Conservation (phyloP, 2,797 vertebrate species). For the Botia kubotai region DNA sequence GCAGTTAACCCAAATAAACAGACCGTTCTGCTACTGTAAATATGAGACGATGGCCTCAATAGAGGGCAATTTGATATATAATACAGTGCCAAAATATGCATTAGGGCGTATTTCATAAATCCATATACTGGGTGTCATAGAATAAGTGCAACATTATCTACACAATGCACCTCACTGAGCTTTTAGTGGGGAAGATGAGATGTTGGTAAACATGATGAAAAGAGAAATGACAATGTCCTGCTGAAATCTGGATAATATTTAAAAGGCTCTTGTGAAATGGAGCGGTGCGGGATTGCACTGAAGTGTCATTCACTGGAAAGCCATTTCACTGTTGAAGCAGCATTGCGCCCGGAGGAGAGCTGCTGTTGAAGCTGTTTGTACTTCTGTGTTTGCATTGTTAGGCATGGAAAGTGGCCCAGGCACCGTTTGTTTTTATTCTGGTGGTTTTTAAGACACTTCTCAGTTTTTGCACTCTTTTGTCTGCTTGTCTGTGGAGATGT, state of each 20-base stretch:
- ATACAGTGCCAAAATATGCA: not conserved
- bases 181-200: not conserved
- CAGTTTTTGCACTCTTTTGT: not conserved
- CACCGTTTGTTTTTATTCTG: not conserved
- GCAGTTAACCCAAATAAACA: not conserved
- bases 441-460: conserved; percentile 25
- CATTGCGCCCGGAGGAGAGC: not conserved
- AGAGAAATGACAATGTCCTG: not conserved
- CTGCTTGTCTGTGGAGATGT: conserved; percentile 10
- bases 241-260: conserved; percentile 31
- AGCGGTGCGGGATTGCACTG: not conserved
- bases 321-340: not conserved
- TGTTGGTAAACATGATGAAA: conserved; percentile 15
- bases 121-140: not conserved
- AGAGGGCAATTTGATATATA: not conserved
- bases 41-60: no score
- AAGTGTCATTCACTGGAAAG: conserved; percentile 27
- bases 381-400: conserved; percentile 14
- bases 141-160: not conserved
- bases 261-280: conserved; percentile 10
- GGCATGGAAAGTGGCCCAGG: not conserved
- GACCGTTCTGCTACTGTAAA: not conserved
- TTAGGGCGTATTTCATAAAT: not conserved
- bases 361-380: not conserved
- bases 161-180: not conserved